A percentile compares a stretch with the other conserved stretches of the same genome.
phyloP scores from a whole-genome alignment of 2,797 vertebrate genomes.

The Triplophysa bombifrons region DNA sequence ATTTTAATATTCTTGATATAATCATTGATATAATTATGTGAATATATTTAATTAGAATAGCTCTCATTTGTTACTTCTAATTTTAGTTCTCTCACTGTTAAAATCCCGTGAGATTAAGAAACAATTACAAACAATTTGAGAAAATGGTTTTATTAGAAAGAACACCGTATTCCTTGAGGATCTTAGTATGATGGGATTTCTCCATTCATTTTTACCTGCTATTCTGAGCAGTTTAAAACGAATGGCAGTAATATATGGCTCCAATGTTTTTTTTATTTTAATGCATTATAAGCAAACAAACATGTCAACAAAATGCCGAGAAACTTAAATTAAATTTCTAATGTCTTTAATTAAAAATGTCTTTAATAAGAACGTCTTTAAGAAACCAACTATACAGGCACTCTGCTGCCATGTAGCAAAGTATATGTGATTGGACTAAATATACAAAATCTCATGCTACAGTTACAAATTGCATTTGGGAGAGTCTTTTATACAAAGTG shows the following conservation, averaged over 20 bases:
- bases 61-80: constrained; percentile 68
- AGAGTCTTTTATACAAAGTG: no score
- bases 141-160: constrained; percentile 61
- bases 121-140: constrained; percentile 71
- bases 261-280: background rate
- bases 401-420: no score
- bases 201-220: constrained; percentile 8
- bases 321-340: no score
- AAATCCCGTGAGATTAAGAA: constrained; percentile 68
- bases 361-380: no score
- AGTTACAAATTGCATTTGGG: no score
- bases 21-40: constrained; percentile 69
- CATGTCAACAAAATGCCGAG: no score
- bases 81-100: constrained; percentile 66
- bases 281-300: background rate
- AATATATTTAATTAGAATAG: constrained; percentile 71
- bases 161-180: constrained; percentile 30
- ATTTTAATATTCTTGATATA: constrained; percentile 42
- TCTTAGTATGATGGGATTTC: constrained; percentile 30
- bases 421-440: no score
- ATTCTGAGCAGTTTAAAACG: background rate
- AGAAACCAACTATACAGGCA: no score
- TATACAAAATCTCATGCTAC: no score
- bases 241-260: background rate
- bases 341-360: no score